These are phyloP conservation scores for Centropus bengalensis DNA, from an alignment of 2,113 vertebrate species.

Conservation along the genomic window DNA sequence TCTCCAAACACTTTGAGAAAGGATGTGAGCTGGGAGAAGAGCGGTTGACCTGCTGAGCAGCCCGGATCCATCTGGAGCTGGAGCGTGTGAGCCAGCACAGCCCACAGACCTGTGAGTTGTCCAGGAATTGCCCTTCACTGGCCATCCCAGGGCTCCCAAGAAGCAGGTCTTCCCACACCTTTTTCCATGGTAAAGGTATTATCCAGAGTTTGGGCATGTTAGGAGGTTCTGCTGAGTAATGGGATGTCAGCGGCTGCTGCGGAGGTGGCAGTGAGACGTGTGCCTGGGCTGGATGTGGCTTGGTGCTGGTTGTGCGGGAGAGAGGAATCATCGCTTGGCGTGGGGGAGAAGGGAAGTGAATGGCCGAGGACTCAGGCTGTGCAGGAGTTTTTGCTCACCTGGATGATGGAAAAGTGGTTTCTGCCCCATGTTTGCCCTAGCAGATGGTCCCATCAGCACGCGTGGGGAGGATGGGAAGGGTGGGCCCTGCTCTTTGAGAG, in stretches of 20 bases:
- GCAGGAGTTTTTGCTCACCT: rapidly evolving
- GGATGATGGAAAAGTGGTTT: neutral
- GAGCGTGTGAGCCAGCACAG: rapidly evolving
- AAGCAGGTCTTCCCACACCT: neutral
- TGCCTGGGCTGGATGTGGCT: neutral
- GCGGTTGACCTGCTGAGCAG: rapidly evolving
- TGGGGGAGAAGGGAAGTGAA: neutral
- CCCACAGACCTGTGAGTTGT: neutral
- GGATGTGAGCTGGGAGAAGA: neutral
- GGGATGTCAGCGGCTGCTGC: neutral
- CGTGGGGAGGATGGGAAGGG: neutral
- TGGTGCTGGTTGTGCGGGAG: rapidly evolving
- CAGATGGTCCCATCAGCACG: neutral
- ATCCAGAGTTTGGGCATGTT: neutral
- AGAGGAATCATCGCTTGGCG: rapidly evolving
- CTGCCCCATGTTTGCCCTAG: neutral
- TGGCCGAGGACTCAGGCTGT: rapidly evolving
- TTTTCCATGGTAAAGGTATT: neutral
- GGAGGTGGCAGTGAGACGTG: neutral
- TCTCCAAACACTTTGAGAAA: neutral
- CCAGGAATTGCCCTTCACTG: neutral
- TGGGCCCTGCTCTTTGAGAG: neutral
- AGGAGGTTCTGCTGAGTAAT: neutral
- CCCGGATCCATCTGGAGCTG: rapidly evolving
- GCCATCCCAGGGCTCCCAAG: neutral